phyloP scores from a whole-genome alignment of 2,797 vertebrate genomes.

The Mormyrus hasselquistii region DNA sequence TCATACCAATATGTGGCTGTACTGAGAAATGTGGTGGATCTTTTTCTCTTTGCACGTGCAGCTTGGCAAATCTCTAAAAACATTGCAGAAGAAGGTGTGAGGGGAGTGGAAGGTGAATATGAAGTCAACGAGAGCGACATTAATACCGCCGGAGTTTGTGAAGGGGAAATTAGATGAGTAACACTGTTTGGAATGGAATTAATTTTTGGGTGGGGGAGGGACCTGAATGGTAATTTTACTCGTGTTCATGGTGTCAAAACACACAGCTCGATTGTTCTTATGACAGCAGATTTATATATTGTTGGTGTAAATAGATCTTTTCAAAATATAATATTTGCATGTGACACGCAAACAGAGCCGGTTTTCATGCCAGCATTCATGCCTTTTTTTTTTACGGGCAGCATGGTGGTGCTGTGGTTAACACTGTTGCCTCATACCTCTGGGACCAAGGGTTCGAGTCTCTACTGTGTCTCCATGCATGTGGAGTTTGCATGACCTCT shows the following conservation, averaged over 20 bases:
- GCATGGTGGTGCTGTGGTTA: background rate
- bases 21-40: constrained; percentile 14
- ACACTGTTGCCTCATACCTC: background rate
- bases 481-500: background rate
- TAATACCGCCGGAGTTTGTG: constrained; percentile 17
- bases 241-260: constrained; percentile 26
- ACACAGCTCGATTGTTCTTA: constrained; percentile 25
- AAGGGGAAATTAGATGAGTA: constrained; percentile 18
- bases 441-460: background rate
- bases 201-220: constrained; percentile 30
- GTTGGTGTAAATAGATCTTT: constrained; percentile 24
- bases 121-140: constrained; percentile 10
- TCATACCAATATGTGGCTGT: background rate
- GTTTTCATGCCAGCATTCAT: background rate
- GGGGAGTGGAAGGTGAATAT: background rate
- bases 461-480: background rate
- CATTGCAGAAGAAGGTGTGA: background rate
- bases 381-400: background rate
- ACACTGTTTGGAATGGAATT: constrained; percentile 34
- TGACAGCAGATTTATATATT: constrained; percentile 27
- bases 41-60: constrained; percentile 16
- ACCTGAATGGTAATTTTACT: constrained; percentile 29
- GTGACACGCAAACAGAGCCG: constrained; percentile 12
- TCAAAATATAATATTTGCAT: constrained; percentile 26
- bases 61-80: constrained; percentile 7